Evolutionary conservation across 2,888 invertebrate genomes (phyloP).

Genomic region (Fabriciana adippe): DNA sequence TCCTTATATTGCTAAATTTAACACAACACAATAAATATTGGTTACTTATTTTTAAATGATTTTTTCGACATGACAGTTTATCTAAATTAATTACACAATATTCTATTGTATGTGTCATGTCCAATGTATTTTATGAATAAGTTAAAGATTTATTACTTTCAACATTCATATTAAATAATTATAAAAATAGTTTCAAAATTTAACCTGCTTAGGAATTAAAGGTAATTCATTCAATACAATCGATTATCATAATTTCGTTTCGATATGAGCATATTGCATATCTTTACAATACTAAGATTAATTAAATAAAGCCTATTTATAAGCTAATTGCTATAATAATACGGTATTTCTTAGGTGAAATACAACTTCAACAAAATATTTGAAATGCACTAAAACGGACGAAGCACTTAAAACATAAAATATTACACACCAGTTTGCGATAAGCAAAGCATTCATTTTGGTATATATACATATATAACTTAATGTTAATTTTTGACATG

Average conservation of each 20-base stretch:
- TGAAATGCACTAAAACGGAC: slow-evolving; percentile 12
- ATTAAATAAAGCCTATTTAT: slow-evolving; percentile 2
- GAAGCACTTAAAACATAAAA: slow-evolving; percentile 1
- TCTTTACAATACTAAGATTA: not conserved
- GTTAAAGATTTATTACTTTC: not conserved
- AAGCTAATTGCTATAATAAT: not conserved
- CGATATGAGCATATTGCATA: slow-evolving; percentile 3
- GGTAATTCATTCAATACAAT: not conserved
- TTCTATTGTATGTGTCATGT: too few species aligned
- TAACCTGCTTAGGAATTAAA: not conserved
- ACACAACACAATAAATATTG: too few species aligned
- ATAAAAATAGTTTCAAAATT: not conserved
- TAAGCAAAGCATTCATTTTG: not conserved
- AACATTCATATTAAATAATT: slow-evolving; percentile 3
- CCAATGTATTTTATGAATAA: too few species aligned
- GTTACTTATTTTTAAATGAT: too few species aligned
- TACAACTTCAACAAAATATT: not conserved
- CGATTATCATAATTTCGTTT: not conserved
- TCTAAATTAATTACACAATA: too few species aligned
- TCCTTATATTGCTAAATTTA: not conserved
- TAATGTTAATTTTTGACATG: not conserved
- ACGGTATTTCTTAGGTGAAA: not conserved
- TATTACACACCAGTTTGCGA: not conserved
- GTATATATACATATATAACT: not conserved
- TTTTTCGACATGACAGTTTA: too few species aligned